A percentile compares a stretch with the other conserved stretches of the same genome.
These are phyloP conservation scores for Muscicapa striata DNA, from an alignment of 2,797 vertebrate species.

Conservation along the genomic window DNA sequence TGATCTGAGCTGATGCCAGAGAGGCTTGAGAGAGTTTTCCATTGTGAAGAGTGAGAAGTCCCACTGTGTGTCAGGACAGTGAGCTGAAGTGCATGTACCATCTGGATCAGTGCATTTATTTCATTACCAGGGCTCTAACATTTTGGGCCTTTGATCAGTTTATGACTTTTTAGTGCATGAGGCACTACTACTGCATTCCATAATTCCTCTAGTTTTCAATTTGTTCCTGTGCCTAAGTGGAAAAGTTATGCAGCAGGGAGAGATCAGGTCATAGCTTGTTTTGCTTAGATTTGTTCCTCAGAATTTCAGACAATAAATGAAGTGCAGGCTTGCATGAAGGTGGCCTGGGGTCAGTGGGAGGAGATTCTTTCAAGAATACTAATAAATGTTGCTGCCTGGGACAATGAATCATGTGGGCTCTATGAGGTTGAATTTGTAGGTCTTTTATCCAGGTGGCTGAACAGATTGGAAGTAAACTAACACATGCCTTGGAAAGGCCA, in stretches of 20 bases:
- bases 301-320: constrained; percentile 51
- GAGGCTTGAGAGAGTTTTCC: background rate
- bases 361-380: constrained; percentile 48
- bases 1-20: background rate
- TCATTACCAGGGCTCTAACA: background rate
- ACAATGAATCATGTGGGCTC: constrained; percentile 38
- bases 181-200: background rate
- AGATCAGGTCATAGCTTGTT: constrained; percentile 17
- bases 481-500: background rate
- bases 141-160: background rate
- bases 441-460: constrained; percentile 45
- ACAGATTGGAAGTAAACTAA: constrained; percentile 27
- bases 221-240: background rate
- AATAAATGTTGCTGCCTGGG: constrained; percentile 29
- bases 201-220: background rate
- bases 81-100: background rate
- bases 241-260: background rate
- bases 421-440: background rate
- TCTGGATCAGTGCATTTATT: background rate
- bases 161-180: background rate
- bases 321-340: constrained; percentile 57
- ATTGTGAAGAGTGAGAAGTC: background rate
- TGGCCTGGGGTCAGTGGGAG: constrained; percentile 48
- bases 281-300: constrained; percentile 30
- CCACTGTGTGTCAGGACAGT: background rate